Evolutionary conservation across 2,888 invertebrate genomes (phyloP).

Genomic region (Trichacis sp.): DNA sequence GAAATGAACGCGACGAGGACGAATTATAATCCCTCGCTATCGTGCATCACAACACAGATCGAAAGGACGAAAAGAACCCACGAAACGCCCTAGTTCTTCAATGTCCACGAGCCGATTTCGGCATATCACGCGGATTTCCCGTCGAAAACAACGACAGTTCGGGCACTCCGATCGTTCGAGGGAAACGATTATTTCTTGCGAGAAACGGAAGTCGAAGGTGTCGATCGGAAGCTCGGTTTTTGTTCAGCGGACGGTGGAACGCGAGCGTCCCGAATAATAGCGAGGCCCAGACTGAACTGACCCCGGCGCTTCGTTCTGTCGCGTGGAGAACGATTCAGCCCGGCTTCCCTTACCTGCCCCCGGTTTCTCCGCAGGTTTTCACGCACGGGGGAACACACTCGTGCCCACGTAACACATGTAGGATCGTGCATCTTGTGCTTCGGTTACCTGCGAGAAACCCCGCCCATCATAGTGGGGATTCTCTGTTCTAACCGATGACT

Average conservation of each 20-base stretch:
- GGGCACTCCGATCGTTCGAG: no score
- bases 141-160: no score
- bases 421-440: constrained; percentile 20
- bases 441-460: constrained; percentile 29
- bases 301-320: constrained; percentile 23
- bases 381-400: constrained; percentile 37
- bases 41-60: constrained; percentile 32
- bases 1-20: background rate
- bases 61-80: background rate
- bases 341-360: constrained; percentile 20
- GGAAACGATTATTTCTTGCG: no score
- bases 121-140: no score
- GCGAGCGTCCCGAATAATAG: constrained; percentile 31
- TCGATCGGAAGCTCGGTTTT: constrained; percentile 18
- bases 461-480: constrained; percentile 36
- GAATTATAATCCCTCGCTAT: constrained; percentile 7
- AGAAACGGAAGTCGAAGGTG: constrained; percentile 20
- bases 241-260: constrained; percentile 11
- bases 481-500: constrained; percentile 2
- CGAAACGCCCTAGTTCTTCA: no score
- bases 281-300: constrained; percentile 43
- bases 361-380: constrained; percentile 10
- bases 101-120: no score
- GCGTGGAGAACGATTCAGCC: constrained; percentile 29
- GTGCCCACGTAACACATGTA: constrained; percentile 32